Evolutionary conservation across 53 echinoderm and acorn worm genomes (phyloP).

Genomic region (Pentamera pediparva): DNA sequence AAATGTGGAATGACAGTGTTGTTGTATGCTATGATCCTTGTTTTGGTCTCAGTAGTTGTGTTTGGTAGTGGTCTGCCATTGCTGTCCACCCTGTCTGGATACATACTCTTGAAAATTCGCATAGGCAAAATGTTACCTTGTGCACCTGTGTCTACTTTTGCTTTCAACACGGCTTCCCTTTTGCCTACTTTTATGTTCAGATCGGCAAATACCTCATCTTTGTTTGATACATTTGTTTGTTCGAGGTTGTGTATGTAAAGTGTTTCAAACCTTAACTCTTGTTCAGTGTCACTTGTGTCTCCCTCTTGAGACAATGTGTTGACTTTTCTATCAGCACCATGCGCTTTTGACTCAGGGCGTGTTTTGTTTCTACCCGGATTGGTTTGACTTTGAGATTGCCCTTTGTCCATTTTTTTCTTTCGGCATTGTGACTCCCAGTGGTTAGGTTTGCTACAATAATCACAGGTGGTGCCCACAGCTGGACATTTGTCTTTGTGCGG

Average conservation of each 20-base stretch:
- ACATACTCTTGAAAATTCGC: constrained; percentile 38
- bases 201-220: constrained; percentile 38
- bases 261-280: not conserved
- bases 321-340: not conserved
- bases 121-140: constrained; percentile 61
- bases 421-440: constrained; percentile 20
- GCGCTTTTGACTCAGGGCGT: not conserved
- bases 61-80: constrained; percentile 10
- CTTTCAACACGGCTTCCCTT: constrained; percentile 29
- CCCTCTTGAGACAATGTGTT: not conserved
- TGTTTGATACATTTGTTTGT: not conserved
- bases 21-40: constrained; percentile 51
- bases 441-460: constrained; percentile 9
- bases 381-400: not conserved
- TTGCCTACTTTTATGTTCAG: constrained; percentile 19
- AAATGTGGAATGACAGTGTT: constrained; percentile 31
- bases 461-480: constrained; percentile 20
- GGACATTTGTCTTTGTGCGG: constrained; percentile 2
- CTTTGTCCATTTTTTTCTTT: not conserved
- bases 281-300: not conserved
- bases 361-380: not conserved
- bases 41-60: not conserved
- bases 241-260: constrained; percentile 1
- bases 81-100: constrained; percentile 23
- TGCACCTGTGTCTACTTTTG: constrained; percentile 33